These are phyloP conservation scores for Macrotrachela quadricornifera DNA, from an alignment of 1,140 invertebrate genomes.

Conservation along the genomic window DNA sequence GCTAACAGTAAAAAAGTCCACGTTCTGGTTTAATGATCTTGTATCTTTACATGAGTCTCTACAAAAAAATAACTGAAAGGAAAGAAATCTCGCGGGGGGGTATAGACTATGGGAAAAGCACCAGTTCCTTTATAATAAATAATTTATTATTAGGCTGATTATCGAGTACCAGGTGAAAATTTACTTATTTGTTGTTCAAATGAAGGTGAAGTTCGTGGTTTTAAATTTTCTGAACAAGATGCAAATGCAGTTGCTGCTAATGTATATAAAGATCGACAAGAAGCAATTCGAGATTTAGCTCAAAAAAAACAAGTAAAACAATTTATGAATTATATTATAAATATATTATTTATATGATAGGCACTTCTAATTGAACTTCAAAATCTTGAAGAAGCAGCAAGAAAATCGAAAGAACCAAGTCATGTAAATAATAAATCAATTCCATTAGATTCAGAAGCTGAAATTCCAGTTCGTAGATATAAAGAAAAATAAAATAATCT, in stretches of 20 bases:
- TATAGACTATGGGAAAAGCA: too few relatives aligned
- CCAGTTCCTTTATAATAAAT: background rate
- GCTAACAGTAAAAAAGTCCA: background rate
- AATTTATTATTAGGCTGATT: slow-evolving; percentile 41
- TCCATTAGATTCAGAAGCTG: slow-evolving; percentile 26
- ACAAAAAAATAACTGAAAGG: too few relatives aligned
- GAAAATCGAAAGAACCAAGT: background rate
- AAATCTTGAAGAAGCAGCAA: slow-evolving; percentile 47
- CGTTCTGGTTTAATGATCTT: background rate
- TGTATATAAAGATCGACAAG: slow-evolving; percentile 38
- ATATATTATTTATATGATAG: background rate
- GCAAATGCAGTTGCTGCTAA: slow-evolving; percentile 11
- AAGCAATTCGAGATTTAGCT: slow-evolving; percentile 53
- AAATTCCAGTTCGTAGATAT: slow-evolving; percentile 42
- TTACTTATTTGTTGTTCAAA: slow-evolving; percentile 61
- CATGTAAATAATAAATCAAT: slow-evolving; percentile 11
- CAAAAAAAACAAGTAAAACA: slow-evolving; percentile 45
- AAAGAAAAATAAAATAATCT: slow-evolving; percentile 3
- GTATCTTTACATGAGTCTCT: background rate
- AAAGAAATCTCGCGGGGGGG: too few relatives aligned
- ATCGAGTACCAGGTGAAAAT: slow-evolving; percentile 50
- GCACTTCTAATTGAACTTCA: slow-evolving; percentile 53
- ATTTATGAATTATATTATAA: background rate
- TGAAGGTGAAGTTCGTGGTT: slow-evolving; percentile 65
- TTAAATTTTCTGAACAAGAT: slow-evolving; percentile 32